phyloP scores from a whole-genome alignment of 2,113 vertebrate species.

The Labeo catla region DNA sequence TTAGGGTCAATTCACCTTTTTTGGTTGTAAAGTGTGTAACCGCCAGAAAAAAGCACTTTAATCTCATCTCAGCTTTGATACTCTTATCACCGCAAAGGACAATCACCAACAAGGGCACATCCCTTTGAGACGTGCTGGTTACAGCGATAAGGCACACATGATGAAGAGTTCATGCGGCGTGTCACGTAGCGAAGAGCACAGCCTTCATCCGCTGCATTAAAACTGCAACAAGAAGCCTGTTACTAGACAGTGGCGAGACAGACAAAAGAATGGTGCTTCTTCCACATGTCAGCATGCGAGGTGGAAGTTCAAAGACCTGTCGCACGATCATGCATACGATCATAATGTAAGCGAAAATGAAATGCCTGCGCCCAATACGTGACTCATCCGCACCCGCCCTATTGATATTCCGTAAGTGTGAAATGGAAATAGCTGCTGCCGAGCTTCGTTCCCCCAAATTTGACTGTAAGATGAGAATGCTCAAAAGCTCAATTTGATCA shows the following conservation, averaged over 20 bases:
- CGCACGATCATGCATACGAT: slow-evolving; percentile 9
- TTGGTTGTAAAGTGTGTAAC: background rate
- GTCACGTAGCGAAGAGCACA: slow-evolving; percentile 20
- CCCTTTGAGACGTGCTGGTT: slow-evolving; percentile 44
- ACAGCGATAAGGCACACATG: slow-evolving; percentile 38
- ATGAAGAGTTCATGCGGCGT: slow-evolving; percentile 50
- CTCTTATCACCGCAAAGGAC: slow-evolving; percentile 6
- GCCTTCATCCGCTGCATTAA: slow-evolving; percentile 31
- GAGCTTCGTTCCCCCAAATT: slow-evolving; percentile 2
- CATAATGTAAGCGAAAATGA: slow-evolving; percentile 15
- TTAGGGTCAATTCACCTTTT: background rate
- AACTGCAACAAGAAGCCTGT: slow-evolving; percentile 34
- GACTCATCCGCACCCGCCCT: background rate
- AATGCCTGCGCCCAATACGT: slow-evolving; percentile 18
- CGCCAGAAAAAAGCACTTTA: background rate
- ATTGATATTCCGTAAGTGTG: slow-evolving; percentile 44
- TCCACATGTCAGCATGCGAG: slow-evolving; percentile 3
- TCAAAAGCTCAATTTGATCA: slow-evolving; percentile 33
- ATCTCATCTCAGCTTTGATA: slow-evolving; percentile 28
- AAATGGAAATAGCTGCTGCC: slow-evolving; percentile 32
- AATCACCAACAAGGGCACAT: slow-evolving; percentile 25
- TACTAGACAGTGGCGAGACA: background rate
- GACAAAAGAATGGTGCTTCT: background rate
- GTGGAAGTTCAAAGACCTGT: slow-evolving; percentile 22
- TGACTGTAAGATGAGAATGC: slow-evolving; percentile 51